phyloP scores from a whole-genome alignment of 2,113 vertebrate genomes.

The Lucifuga dentata region DNA sequence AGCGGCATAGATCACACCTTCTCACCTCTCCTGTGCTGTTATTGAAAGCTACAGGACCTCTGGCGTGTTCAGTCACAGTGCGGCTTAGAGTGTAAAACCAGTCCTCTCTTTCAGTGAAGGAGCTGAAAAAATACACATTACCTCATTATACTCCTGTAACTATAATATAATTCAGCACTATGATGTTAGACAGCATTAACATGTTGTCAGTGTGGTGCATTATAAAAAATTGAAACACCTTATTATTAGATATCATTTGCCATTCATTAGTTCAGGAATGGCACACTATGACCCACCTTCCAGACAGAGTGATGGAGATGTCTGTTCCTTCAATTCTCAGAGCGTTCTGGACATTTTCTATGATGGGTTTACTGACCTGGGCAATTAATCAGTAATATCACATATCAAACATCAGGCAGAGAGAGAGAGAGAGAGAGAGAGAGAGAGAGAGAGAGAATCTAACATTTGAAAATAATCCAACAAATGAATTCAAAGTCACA shows the following conservation, averaged over 20 bases:
- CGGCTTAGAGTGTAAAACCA: slow-evolving; percentile 93
- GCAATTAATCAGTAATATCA: slow-evolving; percentile 31
- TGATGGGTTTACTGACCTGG: slow-evolving; percentile 90
- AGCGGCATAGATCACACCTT: neutral
- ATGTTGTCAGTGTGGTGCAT: too few species aligned
- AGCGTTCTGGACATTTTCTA: slow-evolving; percentile 88
- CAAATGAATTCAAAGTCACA: too few species aligned
- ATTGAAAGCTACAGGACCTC: slow-evolving; percentile 75
- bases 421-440: neutral
- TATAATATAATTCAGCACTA: neutral
- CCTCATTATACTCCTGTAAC: neutral
- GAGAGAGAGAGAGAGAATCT: too few species aligned
- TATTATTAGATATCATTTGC: neutral
- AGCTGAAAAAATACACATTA: slow-evolving; percentile 79
- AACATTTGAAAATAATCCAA: too few species aligned
- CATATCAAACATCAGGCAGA: neutral
- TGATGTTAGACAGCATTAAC: too few species aligned
- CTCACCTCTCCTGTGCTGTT: slow-evolving; percentile 76
- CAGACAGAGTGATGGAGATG: slow-evolving; percentile 89
- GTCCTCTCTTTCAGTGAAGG: slow-evolving; percentile 92
- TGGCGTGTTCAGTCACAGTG: slow-evolving; percentile 86
- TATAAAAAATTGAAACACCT: too few species aligned
- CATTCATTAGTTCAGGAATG: slow-evolving; percentile 1
- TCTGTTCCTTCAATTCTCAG: slow-evolving; percentile 91
- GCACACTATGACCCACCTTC: slow-evolving; percentile 84